Evolutionary conservation across 2,113 vertebrate genomes (phyloP), one percentile per base, ranked within the genome.

Genomic region (Amblyornis subalaris): DNA sequence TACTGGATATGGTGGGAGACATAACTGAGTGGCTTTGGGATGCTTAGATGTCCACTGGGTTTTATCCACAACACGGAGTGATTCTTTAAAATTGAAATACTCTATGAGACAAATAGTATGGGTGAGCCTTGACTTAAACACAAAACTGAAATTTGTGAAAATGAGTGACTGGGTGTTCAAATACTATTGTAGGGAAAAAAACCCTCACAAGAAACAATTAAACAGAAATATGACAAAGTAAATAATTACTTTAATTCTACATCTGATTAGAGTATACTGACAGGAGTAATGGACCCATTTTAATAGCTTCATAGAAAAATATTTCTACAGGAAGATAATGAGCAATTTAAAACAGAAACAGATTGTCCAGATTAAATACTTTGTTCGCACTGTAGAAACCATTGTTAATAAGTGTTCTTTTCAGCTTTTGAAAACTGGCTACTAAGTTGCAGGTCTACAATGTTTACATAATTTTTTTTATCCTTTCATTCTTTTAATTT

Each of bases 31-130:
- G 1, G 2, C 17, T 80, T 22, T 48, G 18, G 22, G 6, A 48
- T 55, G 12, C n/a, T 57, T 66, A 74, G 15, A 6, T 29, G 10
- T 5, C 6, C 4, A 24, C 6, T 1, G 0, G 3, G 1, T 1
- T 65, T 61, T 70, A 13, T 0, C 2, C 6, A 31, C 13, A 66
- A 33, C 4, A 60, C 72, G 38, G 2, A 44, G 4, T 10, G 19
- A 44, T 62, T 58, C 23, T 62, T 45, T 58, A 82, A 73, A 85
- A 31, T 10, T 12, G 38, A 50, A 75, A 62, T 25, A 57, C 1
- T 58, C 0, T 33, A 35, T 20, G 4, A 29, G 8, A 69, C 6
- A 60, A 85, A 66, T 35, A 57, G 66, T 31, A 50, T 13, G 2
- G 11, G 9, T 51, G 4, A 67, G 2, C 12, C 14, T 57, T 53